Evolutionary conservation across 2,113 vertebrate species (phyloP), one percentile per base, ranked within the genome.

Genomic region (Centropristis striata): DNA sequence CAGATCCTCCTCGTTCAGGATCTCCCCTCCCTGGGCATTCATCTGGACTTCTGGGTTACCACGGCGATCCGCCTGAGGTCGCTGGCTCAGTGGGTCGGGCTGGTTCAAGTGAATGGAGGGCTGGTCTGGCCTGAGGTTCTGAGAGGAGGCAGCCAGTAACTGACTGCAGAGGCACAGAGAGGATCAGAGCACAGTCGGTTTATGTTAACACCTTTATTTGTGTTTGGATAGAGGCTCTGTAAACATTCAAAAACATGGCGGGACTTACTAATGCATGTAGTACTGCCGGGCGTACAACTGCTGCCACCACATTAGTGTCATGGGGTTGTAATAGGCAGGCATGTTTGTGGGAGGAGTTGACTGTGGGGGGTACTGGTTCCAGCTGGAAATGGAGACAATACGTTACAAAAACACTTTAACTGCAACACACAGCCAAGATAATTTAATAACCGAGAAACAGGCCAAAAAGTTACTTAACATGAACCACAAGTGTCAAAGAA

Each of bases 181-280:
- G 16, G 8, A 55, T 27, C 4, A 41, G 16, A 23, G 55, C 23
- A 20, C 41, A 61, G 23, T 4, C 10, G 39, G 15, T 2, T 36
- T 13, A 3, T n/a, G n/a, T 32, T 15, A 16, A 81, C 32, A 1
- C 4, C 5, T 50, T 50, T 20, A 47, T 21, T 4, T 5, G 32
- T 37, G 32, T 4, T n/a, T 49, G 12, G 28, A 68, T 13, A 27
- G 14, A 8, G 0, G 27, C 23, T 14, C 12, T 6, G 13, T 16
- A 69, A 75, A 50, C 11, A 15, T 44, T 27, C 4, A 16, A 27
- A 49, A 27, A 63, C 53, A 46, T 8, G 54, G 11, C n/a, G 15
- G 2, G 76, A 96, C 97, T 96, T 93, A 99, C 97, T 98, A 98
- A 68, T 98, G 97, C 96, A 97, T 94, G 80, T 97, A 98, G 92